Conservation (phyloP, 2,113 vertebrate species). For the Numenius arquata region DNA sequence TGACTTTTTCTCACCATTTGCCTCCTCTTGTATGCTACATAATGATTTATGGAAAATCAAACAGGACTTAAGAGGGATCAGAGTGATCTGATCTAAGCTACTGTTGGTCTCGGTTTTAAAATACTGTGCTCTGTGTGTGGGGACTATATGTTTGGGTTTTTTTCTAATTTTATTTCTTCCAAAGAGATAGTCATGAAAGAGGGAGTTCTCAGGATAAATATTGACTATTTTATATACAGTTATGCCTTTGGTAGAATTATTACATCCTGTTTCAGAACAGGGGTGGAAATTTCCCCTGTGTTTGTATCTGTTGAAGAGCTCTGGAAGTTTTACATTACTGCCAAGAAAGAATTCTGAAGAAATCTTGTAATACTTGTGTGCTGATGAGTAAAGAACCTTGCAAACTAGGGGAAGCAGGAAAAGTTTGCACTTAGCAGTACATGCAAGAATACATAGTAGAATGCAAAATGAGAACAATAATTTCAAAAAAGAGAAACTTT, state of each 20-base stretch:
- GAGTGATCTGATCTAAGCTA: background rate
- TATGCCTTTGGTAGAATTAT: background rate
- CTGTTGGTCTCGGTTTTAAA: background rate
- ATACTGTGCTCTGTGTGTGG: background rate
- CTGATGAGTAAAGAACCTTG: background rate
- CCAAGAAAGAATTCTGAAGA: background rate
- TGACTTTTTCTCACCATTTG: background rate
- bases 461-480: background rate
- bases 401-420: background rate
- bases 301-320: background rate
- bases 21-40: background rate
- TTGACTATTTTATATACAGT: background rate
- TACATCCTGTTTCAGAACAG: background rate
- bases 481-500: background rate
- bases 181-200: background rate
- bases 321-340: background rate
- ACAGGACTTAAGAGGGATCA: background rate
- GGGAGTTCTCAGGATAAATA: background rate
- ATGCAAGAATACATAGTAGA: background rate
- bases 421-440: background rate
- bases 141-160: background rate
- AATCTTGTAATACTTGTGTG: fast-evolving
- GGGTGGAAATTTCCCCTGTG: background rate
- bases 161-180: background rate
- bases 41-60: background rate